phyloP scores from a whole-genome alignment of 2,888 invertebrate species.

The Amphipoea oculea region DNA sequence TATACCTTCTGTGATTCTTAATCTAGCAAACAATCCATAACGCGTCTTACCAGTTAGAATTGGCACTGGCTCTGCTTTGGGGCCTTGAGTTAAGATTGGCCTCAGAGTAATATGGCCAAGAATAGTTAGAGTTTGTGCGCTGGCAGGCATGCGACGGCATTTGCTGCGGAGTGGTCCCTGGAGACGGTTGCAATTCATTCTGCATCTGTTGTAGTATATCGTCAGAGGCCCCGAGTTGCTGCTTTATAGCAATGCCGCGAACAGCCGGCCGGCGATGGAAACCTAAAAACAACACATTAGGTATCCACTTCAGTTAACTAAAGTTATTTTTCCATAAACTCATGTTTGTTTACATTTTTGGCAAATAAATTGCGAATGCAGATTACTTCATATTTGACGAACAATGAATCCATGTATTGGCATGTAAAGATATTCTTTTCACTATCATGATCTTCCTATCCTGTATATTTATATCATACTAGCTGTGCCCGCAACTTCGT shows the following conservation, averaged over 20 bases:
- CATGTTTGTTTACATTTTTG: too few relatives aligned
- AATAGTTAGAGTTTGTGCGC: slow-evolving; percentile 84
- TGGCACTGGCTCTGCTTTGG: slow-evolving; percentile 83
- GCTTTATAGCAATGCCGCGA: slow-evolving; percentile 94
- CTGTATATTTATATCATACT: too few relatives aligned
- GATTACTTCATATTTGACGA: not conserved
- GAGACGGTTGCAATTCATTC: slow-evolving; percentile 90
- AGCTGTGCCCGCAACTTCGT: too few relatives aligned
- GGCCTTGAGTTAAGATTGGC: slow-evolving; percentile 88
- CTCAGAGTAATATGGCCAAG: slow-evolving; percentile 93
- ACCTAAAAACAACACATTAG: slow-evolving; percentile 72
- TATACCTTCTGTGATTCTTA: not conserved
- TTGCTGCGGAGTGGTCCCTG: slow-evolving; percentile 74
- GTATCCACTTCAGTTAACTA: not conserved
- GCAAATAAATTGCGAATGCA: too few relatives aligned
- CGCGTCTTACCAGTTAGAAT: slow-evolving; percentile 81
- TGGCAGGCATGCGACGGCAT: slow-evolving; percentile 82
- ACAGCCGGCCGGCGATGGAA: slow-evolving; percentile 97
- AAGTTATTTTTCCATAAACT: too few relatives aligned
- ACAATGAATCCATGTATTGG: not conserved
- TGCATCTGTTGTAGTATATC: slow-evolving; percentile 96
- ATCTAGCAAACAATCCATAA: slow-evolving; percentile 1
- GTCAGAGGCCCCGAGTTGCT: slow-evolving; percentile 95
- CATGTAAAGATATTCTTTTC: not conserved
- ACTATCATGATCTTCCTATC: not conserved